Conservation (phyloP, 2,113 vertebrate genomes). For the Globicephala melas region DNA sequence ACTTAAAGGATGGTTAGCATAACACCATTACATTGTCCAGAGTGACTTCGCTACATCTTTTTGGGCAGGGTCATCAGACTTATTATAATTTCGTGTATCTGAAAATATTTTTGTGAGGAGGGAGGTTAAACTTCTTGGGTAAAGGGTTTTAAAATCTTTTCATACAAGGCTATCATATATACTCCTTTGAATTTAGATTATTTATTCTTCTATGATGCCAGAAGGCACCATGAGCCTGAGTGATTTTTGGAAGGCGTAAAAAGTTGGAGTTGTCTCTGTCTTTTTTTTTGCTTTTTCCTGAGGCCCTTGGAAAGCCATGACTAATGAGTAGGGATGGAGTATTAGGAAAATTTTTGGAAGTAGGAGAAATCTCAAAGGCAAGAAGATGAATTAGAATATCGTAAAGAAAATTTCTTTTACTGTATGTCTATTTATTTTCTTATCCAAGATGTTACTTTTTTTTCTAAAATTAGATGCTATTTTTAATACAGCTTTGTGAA, state of each 20-base stretch:
- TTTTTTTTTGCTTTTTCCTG: not conserved
- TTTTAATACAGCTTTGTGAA: not conserved
- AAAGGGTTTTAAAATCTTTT: not conserved
- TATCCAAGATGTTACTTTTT: not conserved
- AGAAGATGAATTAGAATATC: not conserved
- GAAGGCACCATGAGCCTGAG: not conserved
- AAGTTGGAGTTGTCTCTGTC: not conserved
- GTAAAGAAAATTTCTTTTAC: not conserved
- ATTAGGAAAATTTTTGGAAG: not conserved
- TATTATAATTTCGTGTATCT: not conserved
- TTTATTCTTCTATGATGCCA: not conserved
- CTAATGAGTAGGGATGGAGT: not conserved
- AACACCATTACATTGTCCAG: not conserved
- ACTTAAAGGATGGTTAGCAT: not conserved
- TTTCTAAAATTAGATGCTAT: not conserved
- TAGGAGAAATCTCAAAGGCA: not conserved
- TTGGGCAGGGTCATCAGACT: not conserved
- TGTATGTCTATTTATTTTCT: not conserved
- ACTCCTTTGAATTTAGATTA: not conserved
- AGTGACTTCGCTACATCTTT: not conserved
- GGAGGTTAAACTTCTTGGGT: not conserved
- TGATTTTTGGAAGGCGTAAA: not conserved
- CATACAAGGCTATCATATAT: not conserved
- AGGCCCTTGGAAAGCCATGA: not conserved
- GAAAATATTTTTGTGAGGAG: not conserved